A percentile compares a stretch with the other conserved stretches of the same genome.
Evolutionary conservation across 1,140 invertebrate genomes (phyloP).

Genomic region (Cotesia chilonis): DNA sequence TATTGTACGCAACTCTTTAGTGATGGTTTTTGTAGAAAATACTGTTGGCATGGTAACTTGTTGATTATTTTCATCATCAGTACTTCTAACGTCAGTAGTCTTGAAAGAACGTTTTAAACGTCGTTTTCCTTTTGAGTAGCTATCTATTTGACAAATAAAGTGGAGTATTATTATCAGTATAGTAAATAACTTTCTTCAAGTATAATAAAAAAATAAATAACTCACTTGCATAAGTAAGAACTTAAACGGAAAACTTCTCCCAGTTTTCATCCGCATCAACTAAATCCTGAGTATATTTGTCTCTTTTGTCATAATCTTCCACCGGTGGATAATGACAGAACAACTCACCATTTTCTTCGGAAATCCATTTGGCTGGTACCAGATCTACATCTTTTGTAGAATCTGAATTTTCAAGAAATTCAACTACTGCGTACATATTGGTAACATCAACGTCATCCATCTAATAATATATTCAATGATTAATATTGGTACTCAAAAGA

Average conservation of each 20-base stretch:
- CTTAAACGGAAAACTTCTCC: not conserved
- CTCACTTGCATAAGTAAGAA: not conserved
- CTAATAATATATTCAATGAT: no score
- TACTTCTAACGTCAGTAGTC: not conserved
- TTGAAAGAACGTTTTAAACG: constrained; percentile 6
- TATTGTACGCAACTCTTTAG: not conserved
- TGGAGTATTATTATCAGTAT: not conserved
- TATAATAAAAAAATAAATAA: not conserved
- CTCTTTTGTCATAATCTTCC: not conserved
- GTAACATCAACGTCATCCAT: no score
- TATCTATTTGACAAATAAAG: not conserved
- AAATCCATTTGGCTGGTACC: not conserved
- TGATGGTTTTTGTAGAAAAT: not conserved
- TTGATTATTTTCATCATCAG: not conserved
- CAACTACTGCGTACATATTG: no score
- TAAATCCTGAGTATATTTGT: not conserved
- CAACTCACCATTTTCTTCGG: not conserved
- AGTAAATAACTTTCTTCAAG: not conserved
- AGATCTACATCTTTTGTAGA: not conserved
- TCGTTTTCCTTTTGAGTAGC: not conserved
- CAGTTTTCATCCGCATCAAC: not conserved
- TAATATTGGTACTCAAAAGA: no score
- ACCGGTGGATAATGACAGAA: not conserved
- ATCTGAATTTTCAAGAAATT: no score
- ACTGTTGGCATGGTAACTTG: not conserved